These are phyloP conservation scores for Archips xylosteana DNA, from an alignment of 2,888 invertebrate species.

Conservation along the genomic window DNA sequence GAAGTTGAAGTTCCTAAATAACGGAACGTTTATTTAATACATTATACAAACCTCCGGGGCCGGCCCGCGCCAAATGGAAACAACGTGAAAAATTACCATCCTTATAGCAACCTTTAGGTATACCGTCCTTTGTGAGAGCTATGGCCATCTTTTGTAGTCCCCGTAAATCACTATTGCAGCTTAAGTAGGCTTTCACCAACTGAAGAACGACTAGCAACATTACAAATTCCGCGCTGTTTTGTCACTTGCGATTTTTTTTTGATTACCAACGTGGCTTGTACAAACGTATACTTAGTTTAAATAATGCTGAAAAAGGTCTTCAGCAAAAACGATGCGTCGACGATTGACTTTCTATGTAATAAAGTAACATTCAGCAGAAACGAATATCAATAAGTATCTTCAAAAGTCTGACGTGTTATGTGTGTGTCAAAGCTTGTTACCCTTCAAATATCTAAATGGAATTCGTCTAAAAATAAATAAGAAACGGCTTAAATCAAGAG, in stretches of 20 bases:
- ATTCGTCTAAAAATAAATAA: conserved; percentile 14
- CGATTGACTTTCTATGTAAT: not conserved
- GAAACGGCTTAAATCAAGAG: conserved; percentile 53
- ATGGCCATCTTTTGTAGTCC: conserved; percentile 22
- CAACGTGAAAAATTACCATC: conserved; percentile 39
- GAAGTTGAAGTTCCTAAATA: conserved; percentile 61
- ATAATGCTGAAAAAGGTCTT: not conserved
- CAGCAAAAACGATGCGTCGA: not conserved
- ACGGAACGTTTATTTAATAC: conserved; percentile 51
- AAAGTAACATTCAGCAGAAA: conserved; percentile 2
- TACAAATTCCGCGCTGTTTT: not conserved
- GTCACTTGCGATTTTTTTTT: not conserved
- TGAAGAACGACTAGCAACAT: conserved; percentile 1
- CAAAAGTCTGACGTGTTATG: not conserved
- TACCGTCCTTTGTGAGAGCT: conserved; percentile 13
- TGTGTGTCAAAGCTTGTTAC: not conserved
- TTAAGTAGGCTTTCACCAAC: conserved; percentile 10
- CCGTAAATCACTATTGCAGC: conserved; percentile 28
- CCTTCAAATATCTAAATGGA: not conserved
- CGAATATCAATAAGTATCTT: not conserved
- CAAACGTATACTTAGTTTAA: not conserved
- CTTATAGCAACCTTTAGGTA: conserved; percentile 29
- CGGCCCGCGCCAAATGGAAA: conserved; percentile 29
- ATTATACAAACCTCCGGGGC: conserved; percentile 23
- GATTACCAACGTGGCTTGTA: not conserved